A percentile compares a stretch with the other conserved stretches of the same genome.
Evolutionary conservation across 2,797 vertebrate genomes (phyloP).

Genomic region (Pseudomugil gertrudae): DNA sequence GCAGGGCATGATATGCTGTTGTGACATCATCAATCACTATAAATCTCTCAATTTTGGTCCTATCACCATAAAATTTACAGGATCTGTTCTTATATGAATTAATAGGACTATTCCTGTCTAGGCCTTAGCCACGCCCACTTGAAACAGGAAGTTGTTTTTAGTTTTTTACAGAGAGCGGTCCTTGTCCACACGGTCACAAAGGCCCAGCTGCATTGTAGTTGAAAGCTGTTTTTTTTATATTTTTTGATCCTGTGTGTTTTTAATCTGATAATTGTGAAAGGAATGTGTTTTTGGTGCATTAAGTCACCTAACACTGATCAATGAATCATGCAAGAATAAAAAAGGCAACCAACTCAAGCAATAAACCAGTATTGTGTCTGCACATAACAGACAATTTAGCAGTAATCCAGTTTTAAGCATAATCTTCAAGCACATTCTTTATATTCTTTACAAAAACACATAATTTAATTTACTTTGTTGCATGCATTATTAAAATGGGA

Average conservation of each 20-base stretch:
- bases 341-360: not conserved
- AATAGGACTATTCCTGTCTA: too few species aligned
- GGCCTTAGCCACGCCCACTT: too few species aligned
- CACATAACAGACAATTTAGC: not conserved
- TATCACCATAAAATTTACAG: too few species aligned
- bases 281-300: not conserved
- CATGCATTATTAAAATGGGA: not conserved
- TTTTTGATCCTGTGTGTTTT: not conserved
- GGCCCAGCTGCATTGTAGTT: too few species aligned
- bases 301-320: not conserved
- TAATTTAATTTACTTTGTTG: not conserved
- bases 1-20: too few species aligned
- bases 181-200: too few species aligned
- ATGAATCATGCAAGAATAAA: not conserved
- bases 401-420: not conserved
- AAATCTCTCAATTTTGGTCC: too few species aligned
- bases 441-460: not conserved
- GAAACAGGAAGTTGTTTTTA: too few species aligned
- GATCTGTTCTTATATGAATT: too few species aligned
- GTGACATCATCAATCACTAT: too few species aligned
- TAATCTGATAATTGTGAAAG: not conserved
- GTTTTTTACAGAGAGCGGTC: too few species aligned
- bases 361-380: not conserved
- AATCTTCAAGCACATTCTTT: not conserved
- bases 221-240: not conserved